Percentiles rank a stretch among this genome's conserved stretches.
Evolutionary conservation across 1,140 invertebrate genomes (phyloP).

Genomic region (Ditylenchus dipsaci): DNA sequence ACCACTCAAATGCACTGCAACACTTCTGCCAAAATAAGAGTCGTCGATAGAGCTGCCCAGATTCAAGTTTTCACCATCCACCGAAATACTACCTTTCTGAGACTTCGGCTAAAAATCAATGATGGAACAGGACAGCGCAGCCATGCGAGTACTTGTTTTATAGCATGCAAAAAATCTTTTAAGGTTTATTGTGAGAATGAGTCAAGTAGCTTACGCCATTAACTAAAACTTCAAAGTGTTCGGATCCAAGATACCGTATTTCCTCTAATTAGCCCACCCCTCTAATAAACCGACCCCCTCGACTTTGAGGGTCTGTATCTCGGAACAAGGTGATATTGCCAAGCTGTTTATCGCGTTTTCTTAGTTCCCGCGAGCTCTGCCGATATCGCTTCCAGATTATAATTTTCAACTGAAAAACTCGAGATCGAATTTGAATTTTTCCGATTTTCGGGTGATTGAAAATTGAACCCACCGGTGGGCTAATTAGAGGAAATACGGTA

Average conservation of each 20-base stretch:
- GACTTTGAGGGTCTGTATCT: too few relatives aligned
- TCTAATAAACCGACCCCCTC: too few relatives aligned
- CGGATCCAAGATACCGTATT: neutral
- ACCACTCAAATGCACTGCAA: conserved; percentile 23
- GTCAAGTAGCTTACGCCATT: conserved; percentile 4
- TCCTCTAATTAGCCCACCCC: too few relatives aligned
- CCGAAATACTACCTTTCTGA: conserved; percentile 8
- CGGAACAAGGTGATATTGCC: too few relatives aligned
- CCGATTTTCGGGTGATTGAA: too few relatives aligned
- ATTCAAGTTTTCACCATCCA: conserved; percentile 16
- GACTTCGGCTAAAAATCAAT: conserved; percentile 12
- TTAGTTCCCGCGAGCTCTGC: too few relatives aligned
- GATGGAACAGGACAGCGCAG: conserved; percentile 15
- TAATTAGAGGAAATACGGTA: too few relatives aligned
- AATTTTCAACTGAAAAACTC: too few relatives aligned
- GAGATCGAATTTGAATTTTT: too few relatives aligned
- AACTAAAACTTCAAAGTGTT: conserved; percentile 22
- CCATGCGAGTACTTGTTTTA: conserved; percentile 9
- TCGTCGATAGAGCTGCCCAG: conserved; percentile 26
- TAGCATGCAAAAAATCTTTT: neutral
- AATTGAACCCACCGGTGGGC: too few relatives aligned
- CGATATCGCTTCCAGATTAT: too few relatives aligned
- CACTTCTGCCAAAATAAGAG: conserved; percentile 23
- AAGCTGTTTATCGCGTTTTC: too few relatives aligned
- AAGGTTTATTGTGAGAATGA: neutral